Base-by-base conservation (phyloP, 2,797 vertebrate genomes). In the Spinus pinus region DNA sequence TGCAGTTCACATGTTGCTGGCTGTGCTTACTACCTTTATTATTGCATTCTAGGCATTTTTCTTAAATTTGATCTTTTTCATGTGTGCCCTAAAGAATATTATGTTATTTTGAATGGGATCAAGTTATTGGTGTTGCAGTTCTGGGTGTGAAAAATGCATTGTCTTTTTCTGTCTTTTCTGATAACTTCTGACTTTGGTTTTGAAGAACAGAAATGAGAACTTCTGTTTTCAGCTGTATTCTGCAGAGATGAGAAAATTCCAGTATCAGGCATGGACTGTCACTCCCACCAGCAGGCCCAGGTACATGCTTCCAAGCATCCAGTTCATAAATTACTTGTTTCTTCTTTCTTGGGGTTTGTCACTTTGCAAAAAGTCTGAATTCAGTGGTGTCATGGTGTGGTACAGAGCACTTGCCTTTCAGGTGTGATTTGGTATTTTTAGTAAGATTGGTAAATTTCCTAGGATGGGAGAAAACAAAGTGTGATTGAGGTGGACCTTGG, bases 331-430 rank as follows among this genome's bases (percentile, higher is more conserved):
- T 50, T 5, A n/a, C 46, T 72, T 28, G 25, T 24, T 75, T 83
- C 24, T 10, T 46, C 53, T 58, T 62, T 42, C 41, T 8, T 15
- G 19, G 22, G 22, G 11, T 42, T 88, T 67, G 22, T 81, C 49
- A 27, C 24, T 47, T 61, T 11, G 8, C 42, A 37, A 14, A 27
- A 87, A 20, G 22, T 20, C 23, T 16, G 13, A 79, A 19, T 70
- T 58, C n/a, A 31, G 20, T 11, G 21, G 9, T 24, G 21, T 14
- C 1, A 0, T 31, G 49, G 46, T 71, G 20, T 2, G 0, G 0
- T 37, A 21, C 28, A 6, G 21, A 53, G 31, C 42, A 9, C 21
- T 75, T 56, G 17, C 51, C 20, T 86, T 73, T 65, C 41, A 5
- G 44, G 33, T 54, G 33, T 0, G 0, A 58, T 54, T 67, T 58